Percentiles rank a stretch among this genome's conserved stretches.
Conservation (phyloP, 2,888 invertebrate species). For the Calephelis perditalis region DNA sequence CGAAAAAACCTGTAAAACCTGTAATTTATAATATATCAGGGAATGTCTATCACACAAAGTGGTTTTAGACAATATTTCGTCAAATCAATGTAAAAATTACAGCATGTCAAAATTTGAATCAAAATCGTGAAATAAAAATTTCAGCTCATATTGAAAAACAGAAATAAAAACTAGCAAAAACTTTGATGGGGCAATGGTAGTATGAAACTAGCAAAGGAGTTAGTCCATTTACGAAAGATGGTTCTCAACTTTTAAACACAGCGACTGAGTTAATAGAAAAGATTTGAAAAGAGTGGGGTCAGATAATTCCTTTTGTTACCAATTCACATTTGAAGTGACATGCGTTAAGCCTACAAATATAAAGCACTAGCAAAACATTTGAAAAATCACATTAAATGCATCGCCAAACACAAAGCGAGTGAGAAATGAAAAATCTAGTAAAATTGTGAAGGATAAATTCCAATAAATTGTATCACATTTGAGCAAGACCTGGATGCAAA, state of each 20-base stretch:
- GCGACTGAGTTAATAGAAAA: not conserved
- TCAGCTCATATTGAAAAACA: constrained; percentile 1
- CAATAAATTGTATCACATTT: constrained; percentile 3
- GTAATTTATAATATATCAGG: too few species aligned
- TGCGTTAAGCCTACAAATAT: constrained; percentile 19
- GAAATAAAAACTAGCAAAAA: not conserved
- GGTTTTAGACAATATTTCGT: too few species aligned
- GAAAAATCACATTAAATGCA: constrained; percentile 41
- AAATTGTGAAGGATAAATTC: constrained; percentile 9
- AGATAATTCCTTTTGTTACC: not conserved
- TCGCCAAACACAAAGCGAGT: constrained; percentile 58
- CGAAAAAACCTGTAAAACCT: too few species aligned
- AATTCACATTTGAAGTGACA: constrained; percentile 17
- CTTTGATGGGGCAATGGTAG: not conserved
- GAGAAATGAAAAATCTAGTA: constrained; percentile 23
- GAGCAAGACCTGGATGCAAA: constrained; percentile 11
- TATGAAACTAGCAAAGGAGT: constrained; percentile 1
- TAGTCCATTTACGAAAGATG: not conserved
- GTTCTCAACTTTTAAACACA: not conserved
- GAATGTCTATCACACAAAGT: too few species aligned
- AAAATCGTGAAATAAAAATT: not conserved
- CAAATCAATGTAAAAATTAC: too few species aligned
- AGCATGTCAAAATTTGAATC: too few species aligned
- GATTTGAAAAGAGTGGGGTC: not conserved
- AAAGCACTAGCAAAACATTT: constrained; percentile 18